Evolutionary conservation across 2,113 vertebrate species (phyloP), one percentile per base, ranked within the genome.

Genomic region (Saguinus midas): DNA sequence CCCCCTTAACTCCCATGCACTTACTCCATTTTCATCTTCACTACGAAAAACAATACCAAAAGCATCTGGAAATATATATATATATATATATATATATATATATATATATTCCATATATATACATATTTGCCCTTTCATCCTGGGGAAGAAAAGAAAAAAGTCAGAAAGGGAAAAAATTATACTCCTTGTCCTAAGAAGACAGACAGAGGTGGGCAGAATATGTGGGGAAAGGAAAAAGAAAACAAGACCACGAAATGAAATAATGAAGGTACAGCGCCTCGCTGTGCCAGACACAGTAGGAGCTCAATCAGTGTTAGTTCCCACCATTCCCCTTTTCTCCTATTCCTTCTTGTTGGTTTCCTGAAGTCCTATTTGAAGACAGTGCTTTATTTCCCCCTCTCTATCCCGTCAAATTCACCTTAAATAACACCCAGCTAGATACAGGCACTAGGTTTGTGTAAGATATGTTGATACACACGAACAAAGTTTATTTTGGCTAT

Each of bases 401-500:
- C 91, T 96, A 76, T 88, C 82, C 94, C 8, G 18, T 92, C 84
- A 88, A 88, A 95, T 70, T 93, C 83, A 95, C 98, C 92, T 97
- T 96, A 95, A 98, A 97, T 57, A 87, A 95, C 96, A 96, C 96
- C 98, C 96, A 97, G 95, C 96, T 98, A 98, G 85, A 83, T 97
- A 96, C 97, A 98, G 98, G 98, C 98, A 97, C 98, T 95, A 98
- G 99, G 98, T 99, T 99, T 98, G 98, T 99, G 99, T 99, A 99
- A 99, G 99, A 99, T 99, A 99, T 99, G 99, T 99, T 99, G 98
- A 99, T 99, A 99, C 98, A 99, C 99, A 99, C 98, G 97, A 99
- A 99, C 99, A 99, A 99, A 99, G 98, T 99, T 99, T 99, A 99
- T 99, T 99, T 99, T 99, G 99, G 99, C 99, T 99, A 99, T 99